Conservation (phyloP, 2,888 invertebrate genomes). For the Drosophila mercatorum region DNA sequence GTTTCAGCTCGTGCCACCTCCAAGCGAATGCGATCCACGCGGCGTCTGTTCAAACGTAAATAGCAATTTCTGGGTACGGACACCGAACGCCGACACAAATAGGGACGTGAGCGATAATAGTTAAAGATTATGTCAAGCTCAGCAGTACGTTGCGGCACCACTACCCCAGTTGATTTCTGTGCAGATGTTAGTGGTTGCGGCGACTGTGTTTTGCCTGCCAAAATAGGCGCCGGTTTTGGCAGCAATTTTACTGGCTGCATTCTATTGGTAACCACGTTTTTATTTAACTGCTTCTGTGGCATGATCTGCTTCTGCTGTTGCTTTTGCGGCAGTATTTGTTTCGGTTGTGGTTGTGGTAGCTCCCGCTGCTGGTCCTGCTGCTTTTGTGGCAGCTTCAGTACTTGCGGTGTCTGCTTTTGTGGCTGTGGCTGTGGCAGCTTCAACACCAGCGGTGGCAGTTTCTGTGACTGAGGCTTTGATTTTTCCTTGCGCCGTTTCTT, state of each 20-base stretch:
- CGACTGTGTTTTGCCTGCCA: not conserved
- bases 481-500: conserved; percentile 24
- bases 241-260: not conserved
- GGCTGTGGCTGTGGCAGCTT: not conserved
- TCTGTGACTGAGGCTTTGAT: not conserved
- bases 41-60: conserved; percentile 69
- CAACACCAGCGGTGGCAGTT: conserved; percentile 2
- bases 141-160: conserved; percentile 12
- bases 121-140: conserved; percentile 45
- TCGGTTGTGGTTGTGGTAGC: not conserved
- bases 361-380: not conserved
- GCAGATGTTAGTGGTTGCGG: not conserved
- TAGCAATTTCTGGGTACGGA: conserved; percentile 72
- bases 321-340: not conserved
- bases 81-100: conserved; percentile 71
- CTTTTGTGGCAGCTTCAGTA: not conserved
- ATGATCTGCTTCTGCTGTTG: not conserved
- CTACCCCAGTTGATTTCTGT: not conserved
- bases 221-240: not conserved
- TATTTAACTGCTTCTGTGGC: not conserved
- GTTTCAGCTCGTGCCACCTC: conserved; percentile 65
- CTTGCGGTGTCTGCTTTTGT: not conserved
- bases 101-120: conserved; percentile 42
- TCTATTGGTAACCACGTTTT: not conserved
- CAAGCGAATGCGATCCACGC: conserved; percentile 45